Evolutionary conservation across 2,888 invertebrate genomes (phyloP).

Genomic region (Drosophila hawaiiensis): DNA sequence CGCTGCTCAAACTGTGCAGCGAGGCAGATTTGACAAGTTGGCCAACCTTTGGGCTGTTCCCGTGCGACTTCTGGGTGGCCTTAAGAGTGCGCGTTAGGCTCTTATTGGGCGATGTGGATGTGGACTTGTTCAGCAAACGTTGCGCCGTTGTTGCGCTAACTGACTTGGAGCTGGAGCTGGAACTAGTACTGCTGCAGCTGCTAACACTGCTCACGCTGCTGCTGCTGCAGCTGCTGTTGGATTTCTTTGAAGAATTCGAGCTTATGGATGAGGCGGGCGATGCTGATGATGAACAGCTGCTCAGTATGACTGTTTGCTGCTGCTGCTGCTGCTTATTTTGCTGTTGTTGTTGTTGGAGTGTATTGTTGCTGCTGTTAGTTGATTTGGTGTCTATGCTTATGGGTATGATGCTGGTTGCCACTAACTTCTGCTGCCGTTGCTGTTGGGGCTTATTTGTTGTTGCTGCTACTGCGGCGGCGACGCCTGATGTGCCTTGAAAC

Average conservation of each 20-base stretch:
- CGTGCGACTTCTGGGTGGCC: conserved; percentile 71
- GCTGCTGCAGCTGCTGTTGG: conserved; percentile 69
- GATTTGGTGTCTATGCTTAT: conserved; percentile 70
- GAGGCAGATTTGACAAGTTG: conserved; percentile 81
- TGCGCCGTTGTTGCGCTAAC: conserved; percentile 61
- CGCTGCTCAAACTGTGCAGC: conserved; percentile 78
- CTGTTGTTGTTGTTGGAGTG: conserved; percentile 70
- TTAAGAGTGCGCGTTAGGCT: conserved; percentile 69
- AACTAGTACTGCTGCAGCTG: conserved; percentile 58
- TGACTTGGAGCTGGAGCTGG: conserved; percentile 61
- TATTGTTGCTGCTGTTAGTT: conserved; percentile 68
- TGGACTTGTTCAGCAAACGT: conserved; percentile 67
- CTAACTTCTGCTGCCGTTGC: conserved; percentile 55
- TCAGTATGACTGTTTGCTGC: conserved; percentile 64
- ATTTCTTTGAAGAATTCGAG: conserved; percentile 81
- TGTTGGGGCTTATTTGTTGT: conserved; percentile 55
- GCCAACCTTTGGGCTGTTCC: conserved; percentile 62
- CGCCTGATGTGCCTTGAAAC: conserved; percentile 88
- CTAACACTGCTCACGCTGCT: conserved; percentile 59
- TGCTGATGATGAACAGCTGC: conserved; percentile 75
- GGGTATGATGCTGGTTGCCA: conserved; percentile 65
- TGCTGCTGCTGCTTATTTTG: conserved; percentile 36
- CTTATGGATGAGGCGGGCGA: conserved; percentile 83
- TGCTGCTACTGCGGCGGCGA: conserved; percentile 42
- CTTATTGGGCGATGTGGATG: conserved; percentile 68